Base-by-base conservation (phyloP, 1,140 invertebrate species). In the Nilaparvata lugens region DNA sequence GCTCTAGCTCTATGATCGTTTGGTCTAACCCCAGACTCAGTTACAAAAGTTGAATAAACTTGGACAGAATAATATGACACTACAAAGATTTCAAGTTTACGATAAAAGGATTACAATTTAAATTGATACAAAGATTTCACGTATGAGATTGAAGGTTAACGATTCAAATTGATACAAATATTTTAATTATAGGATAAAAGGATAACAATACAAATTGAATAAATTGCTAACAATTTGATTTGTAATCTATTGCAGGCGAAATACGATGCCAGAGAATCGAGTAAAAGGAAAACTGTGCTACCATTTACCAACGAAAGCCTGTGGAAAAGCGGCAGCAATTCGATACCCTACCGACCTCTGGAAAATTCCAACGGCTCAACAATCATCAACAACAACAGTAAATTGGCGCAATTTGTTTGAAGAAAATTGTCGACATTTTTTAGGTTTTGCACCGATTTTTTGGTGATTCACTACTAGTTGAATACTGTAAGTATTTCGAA, bases 181-280 rank as follows among this genome's bases (percentile, higher is more conserved):
- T 7, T 9, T 40, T 40, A 40, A 40, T n/a, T n/a, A 40, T 7
- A 21, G 28, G 13, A 7, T 9, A 13, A 5, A 19, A 24, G n/a
- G n/a, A n/a, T n/a, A n/a, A n/a, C n/a, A n/a, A n/a, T n/a, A n/a
- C n/a, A n/a, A n/a, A n/a, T n/a, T n/a, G n/a, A n/a, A n/a, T n/a
- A n/a, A n/a, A n/a, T n/a, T n/a, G n/a, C n/a, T n/a, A n/a, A n/a
- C n/a, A n/a, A n/a, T n/a, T 55, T 43, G 42, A 24, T 4, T 53
- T 43, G 14, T 56, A 7, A 2, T 53, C 31, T 57, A 52, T 79
- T 76, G 62, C 71, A 84, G 82, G 86, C 86, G 1, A 88, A 88
- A 70, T 88, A 85, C 69, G 85, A 88, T 73, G 83, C 86, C 19
- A 76, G 79, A 67, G 67, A 78, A 56, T 69, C 68, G 3, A 78